Evolutionary conservation across 2,888 invertebrate genomes (phyloP).

Genomic region (Drosophila picticornis): DNA sequence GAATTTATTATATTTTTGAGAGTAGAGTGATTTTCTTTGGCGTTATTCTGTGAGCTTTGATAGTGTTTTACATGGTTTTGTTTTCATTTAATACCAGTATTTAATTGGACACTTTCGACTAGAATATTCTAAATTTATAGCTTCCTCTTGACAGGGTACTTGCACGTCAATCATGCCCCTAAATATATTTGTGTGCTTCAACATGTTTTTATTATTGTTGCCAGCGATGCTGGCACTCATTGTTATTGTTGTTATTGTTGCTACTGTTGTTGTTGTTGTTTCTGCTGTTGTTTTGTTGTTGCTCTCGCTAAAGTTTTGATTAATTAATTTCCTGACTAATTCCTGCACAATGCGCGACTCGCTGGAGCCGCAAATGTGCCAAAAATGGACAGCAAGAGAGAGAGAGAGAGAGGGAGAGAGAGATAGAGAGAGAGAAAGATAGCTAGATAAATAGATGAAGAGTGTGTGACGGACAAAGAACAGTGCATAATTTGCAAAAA

Average conservation of each 20-base stretch:
- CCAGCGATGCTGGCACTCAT: slow-evolving; percentile 43
- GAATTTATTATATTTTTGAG: neutral
- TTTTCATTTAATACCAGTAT: neutral
- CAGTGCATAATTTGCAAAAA: slow-evolving; percentile 41
- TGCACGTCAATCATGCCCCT: neutral
- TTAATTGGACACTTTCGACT: neutral
- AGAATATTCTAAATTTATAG: neutral
- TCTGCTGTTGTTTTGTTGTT: slow-evolving; percentile 34
- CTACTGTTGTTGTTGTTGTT: slow-evolving; percentile 14
- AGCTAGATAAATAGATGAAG: neutral
- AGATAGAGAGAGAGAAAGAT: neutral
- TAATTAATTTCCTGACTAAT: slow-evolving; percentile 80
- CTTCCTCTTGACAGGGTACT: slow-evolving; percentile 14
- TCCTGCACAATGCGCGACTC: slow-evolving; percentile 75
- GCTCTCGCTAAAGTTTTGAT: slow-evolving; percentile 71
- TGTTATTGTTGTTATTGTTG: slow-evolving; percentile 29
- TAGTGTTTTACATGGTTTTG: neutral
- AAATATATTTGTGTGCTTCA: neutral
- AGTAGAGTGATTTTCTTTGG: neutral
- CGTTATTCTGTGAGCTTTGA: neutral
- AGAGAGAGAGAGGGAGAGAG: neutral
- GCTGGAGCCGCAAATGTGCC: slow-evolving; percentile 73
- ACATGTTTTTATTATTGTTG: slow-evolving; percentile 27
- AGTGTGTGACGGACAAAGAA: neutral
- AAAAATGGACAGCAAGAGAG: slow-evolving; percentile 43